A percentile compares a stretch with the other conserved stretches of the same genome.
Conservation (phyloP, 2,797 vertebrate species). For the Furcifer pardalis region DNA sequence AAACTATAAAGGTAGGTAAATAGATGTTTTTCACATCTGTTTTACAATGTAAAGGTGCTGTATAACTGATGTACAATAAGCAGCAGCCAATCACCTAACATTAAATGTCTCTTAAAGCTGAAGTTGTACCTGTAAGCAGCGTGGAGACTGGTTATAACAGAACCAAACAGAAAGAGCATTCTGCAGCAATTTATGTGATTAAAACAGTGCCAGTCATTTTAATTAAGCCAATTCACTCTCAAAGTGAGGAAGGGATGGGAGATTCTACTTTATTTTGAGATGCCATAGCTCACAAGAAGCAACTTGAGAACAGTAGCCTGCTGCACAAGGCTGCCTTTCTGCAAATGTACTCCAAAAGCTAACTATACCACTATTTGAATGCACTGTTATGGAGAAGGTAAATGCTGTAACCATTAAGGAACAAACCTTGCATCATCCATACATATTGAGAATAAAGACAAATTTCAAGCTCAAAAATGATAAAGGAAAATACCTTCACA, state of each 20-base stretch:
- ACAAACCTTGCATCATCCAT: rapidly evolving
- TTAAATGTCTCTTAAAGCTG: neutral
- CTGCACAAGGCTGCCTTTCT: neutral
- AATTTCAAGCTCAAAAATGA: neutral
- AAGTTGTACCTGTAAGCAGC: neutral
- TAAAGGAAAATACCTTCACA: conserved; percentile 77
- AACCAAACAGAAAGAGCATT: neutral
- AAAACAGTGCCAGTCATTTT: neutral
- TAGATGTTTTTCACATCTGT: too few relatives aligned
- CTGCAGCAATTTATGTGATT: neutral
- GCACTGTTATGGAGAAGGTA: neutral
- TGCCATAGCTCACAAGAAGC: neutral
- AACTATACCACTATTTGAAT: neutral
- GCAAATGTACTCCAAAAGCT: neutral
- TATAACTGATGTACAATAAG: neutral
- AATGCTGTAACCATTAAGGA: neutral
- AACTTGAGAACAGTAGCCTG: neutral
- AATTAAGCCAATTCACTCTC: neutral
- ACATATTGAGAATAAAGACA: neutral
- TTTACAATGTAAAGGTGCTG: neutral
- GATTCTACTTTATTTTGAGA: neutral
- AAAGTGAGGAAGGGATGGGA: neutral
- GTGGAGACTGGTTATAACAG: neutral
- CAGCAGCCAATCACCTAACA: neutral
- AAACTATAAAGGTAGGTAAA: too few relatives aligned